Percentiles rank a stretch among this genome's conserved stretches.
phyloP scores from a whole-genome alignment of 2,113 vertebrate genomes.

The Cottus gobio region DNA sequence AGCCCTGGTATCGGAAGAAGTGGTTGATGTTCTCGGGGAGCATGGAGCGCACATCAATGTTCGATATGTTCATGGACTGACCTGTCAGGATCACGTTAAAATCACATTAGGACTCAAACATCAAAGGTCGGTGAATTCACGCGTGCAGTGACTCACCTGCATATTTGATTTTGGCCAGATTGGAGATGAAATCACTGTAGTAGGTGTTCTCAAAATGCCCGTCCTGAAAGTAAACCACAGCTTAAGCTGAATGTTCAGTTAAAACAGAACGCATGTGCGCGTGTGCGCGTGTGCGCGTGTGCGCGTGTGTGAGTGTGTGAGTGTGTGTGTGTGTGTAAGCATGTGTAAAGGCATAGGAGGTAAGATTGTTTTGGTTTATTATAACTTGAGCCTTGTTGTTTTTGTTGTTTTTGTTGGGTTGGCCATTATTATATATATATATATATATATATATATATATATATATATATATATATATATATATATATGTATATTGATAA shows the following conservation, averaged over 20 bases:
- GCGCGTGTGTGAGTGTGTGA: too few relatives aligned
- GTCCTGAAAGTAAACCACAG: constrained; percentile 78
- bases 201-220: constrained; percentile 91
- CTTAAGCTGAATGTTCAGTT: not conserved
- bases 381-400: not conserved
- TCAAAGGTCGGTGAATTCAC: fast-evolving
- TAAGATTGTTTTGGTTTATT: not conserved
- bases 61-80: constrained; percentile 81
- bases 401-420: not conserved
- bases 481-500: not conserved
- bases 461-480: not conserved
- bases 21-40: constrained; percentile 87
- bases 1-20: constrained; percentile 91
- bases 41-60: constrained; percentile 87
- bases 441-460: not conserved
- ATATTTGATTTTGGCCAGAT: constrained; percentile 85
- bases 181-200: constrained; percentile 90
- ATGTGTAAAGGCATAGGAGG: not conserved
- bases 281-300: too few relatives aligned
- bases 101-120: not conserved
- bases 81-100: constrained; percentile 70
- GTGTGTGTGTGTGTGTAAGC: not conserved
- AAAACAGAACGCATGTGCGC: not conserved
- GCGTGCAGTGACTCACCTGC: constrained; percentile 81
- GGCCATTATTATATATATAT: too few relatives aligned